phyloP scores from a whole-genome alignment of 2,888 invertebrate species.

The Conomelus anceps region DNA sequence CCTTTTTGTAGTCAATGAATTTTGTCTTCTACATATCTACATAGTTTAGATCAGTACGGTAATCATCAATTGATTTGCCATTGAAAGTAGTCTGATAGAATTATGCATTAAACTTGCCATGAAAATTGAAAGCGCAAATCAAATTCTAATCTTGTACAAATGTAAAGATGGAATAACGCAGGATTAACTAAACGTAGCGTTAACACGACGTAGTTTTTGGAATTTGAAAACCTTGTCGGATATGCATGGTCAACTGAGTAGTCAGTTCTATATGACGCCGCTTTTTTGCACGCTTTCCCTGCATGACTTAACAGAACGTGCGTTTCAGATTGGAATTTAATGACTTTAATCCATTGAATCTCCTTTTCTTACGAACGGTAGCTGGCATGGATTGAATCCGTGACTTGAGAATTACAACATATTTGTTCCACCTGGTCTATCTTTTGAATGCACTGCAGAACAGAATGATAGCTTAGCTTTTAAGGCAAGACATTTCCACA shows the following conservation, averaged over 20 bases:
- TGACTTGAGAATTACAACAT: not conserved
- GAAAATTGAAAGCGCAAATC: too few relatives aligned
- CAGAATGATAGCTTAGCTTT: too few relatives aligned
- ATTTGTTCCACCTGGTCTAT: not conserved
- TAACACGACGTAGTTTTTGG: too few relatives aligned
- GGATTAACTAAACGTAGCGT: too few relatives aligned
- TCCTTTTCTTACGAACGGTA: not conserved
- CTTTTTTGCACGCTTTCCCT: not conserved
- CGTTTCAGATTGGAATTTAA: not conserved
- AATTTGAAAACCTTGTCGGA: not conserved
- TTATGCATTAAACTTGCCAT: too few relatives aligned
- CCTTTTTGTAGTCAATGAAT: too few relatives aligned
- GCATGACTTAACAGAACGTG: not conserved
- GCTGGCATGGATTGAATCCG: not conserved
- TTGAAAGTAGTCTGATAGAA: too few relatives aligned
- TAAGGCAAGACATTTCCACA: not conserved
- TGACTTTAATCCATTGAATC: not conserved
- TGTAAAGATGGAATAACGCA: too few relatives aligned
- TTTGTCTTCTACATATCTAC: too few relatives aligned
- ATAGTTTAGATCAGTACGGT: too few relatives aligned
- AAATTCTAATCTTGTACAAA: too few relatives aligned
- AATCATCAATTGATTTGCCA: too few relatives aligned
- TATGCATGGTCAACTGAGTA: not conserved
- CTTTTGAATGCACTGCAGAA: not conserved
- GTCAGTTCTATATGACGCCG: not conserved